Percentiles rank a stretch among this genome's conserved stretches.
phyloP scores from a whole-genome alignment of 2,113 vertebrate species.

The Vombatus ursinus region DNA sequence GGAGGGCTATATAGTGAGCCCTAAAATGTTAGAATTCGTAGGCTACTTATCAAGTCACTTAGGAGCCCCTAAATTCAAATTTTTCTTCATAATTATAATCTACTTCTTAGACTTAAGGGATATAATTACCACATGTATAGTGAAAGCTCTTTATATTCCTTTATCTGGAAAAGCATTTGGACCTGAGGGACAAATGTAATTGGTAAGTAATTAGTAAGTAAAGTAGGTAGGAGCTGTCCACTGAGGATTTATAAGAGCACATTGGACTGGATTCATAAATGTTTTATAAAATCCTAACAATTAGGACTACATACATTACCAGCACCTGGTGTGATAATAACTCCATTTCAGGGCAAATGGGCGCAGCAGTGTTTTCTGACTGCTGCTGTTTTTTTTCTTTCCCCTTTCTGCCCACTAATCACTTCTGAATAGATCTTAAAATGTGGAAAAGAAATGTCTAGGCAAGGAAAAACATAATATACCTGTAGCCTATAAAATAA shows the following conservation, averaged over 20 bases:
- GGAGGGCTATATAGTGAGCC: background rate
- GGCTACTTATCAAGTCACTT: background rate
- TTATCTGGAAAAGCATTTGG: slow-evolving; percentile 69
- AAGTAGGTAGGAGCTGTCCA: slow-evolving; percentile 69
- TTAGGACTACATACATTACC: slow-evolving; percentile 71
- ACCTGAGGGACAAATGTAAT: slow-evolving; percentile 71
- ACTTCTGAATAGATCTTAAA: slow-evolving; percentile 53
- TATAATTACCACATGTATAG: background rate
- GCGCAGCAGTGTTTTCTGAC: slow-evolving; percentile 47
- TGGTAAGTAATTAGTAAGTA: slow-evolving; percentile 78
- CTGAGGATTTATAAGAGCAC: slow-evolving; percentile 70
- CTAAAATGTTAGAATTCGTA: slow-evolving; percentile 10
- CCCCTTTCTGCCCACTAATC: slow-evolving; percentile 7
- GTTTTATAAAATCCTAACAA: slow-evolving; percentile 71
- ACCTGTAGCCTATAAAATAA: background rate
- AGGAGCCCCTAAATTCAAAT: slow-evolving; percentile 20
- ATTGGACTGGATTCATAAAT: slow-evolving; percentile 60
- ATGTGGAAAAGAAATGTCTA: slow-evolving; percentile 55
- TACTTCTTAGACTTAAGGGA: background rate
- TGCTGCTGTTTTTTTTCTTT: background rate
- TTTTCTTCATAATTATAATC: slow-evolving; percentile 24
- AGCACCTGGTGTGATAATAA: slow-evolving; percentile 69
- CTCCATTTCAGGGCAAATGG: slow-evolving; percentile 53
- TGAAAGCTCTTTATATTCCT: slow-evolving; percentile 37
- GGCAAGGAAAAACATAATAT: background rate